Percentiles rank a stretch among this genome's conserved stretches.
phyloP scores from a whole-genome alignment of 2,797 vertebrate species.

The Distichodus sexfasciatus region DNA sequence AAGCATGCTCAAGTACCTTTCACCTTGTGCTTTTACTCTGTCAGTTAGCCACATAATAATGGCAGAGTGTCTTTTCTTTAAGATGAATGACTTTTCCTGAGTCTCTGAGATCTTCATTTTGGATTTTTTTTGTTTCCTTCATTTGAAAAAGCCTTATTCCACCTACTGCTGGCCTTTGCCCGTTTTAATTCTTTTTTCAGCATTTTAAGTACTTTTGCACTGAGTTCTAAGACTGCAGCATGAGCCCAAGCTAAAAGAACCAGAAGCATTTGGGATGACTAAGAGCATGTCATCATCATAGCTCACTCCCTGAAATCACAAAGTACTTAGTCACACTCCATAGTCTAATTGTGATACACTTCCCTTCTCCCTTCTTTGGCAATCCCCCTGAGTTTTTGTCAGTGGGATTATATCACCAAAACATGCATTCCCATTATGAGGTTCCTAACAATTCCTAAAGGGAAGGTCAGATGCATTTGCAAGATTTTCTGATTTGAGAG shows the following conservation, averaged over 20 bases:
- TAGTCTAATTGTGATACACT: constrained; percentile 10
- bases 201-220: neutral
- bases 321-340: constrained; percentile 21
- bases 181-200: neutral
- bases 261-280: neutral
- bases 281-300: neutral
- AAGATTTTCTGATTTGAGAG: neutral
- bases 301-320: constrained; percentile 22
- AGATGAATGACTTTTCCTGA: neutral
- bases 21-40: neutral
- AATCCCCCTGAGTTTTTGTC: neutral
- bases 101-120: neutral
- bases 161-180: neutral
- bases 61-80: neutral
- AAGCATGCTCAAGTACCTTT: neutral
- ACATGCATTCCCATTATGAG: neutral
- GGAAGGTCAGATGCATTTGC: neutral
- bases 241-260: neutral
- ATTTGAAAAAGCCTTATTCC: neutral
- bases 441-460: neutral
- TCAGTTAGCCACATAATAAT: neutral
- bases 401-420: neutral
- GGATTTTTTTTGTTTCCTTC: neutral
- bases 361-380: neutral
- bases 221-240: neutral